Evolutionary conservation across 2,888 invertebrate genomes (phyloP).

Genomic region (Julus scanicus): DNA sequence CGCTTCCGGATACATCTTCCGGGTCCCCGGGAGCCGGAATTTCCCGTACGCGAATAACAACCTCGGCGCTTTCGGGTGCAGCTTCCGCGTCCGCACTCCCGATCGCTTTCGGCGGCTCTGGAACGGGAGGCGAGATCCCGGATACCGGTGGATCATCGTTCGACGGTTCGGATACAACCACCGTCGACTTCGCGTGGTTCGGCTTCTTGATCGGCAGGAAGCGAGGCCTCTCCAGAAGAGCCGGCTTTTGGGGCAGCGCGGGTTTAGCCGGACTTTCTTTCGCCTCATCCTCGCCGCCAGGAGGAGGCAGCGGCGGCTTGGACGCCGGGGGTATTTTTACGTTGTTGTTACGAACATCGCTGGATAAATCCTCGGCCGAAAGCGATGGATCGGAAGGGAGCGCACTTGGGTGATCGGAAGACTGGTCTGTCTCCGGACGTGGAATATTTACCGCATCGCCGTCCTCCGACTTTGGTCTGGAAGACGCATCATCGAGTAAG

Average conservation of each 20-base stretch:
- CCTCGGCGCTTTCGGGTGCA: background rate
- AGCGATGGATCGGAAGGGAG: background rate
- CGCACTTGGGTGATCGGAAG: constrained; percentile 42
- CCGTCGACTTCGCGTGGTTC: background rate
- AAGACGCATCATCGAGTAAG: background rate
- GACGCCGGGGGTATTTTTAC: background rate
- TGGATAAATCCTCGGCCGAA: background rate
- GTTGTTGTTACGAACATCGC: constrained; percentile 49
- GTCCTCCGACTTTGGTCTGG: background rate
- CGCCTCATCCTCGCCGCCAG: background rate
- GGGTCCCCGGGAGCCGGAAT: no score
- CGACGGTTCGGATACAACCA: no score
- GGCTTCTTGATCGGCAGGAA: background rate
- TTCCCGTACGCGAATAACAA: no score
- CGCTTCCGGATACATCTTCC: background rate
- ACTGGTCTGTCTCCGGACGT: no score
- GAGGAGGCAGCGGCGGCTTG: background rate
- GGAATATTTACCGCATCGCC: no score
- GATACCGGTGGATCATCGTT: no score
- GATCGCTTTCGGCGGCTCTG: no score
- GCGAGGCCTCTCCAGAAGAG: background rate
- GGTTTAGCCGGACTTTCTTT: background rate
- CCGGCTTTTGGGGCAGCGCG: background rate
- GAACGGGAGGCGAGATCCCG: no score
- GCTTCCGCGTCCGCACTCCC: background rate